Percentiles rank a stretch among this genome's conserved stretches.
These are phyloP conservation scores for Cylloceria caligata DNA, from an alignment of 2,888 invertebrate species.

Conservation along the genomic window DNA sequence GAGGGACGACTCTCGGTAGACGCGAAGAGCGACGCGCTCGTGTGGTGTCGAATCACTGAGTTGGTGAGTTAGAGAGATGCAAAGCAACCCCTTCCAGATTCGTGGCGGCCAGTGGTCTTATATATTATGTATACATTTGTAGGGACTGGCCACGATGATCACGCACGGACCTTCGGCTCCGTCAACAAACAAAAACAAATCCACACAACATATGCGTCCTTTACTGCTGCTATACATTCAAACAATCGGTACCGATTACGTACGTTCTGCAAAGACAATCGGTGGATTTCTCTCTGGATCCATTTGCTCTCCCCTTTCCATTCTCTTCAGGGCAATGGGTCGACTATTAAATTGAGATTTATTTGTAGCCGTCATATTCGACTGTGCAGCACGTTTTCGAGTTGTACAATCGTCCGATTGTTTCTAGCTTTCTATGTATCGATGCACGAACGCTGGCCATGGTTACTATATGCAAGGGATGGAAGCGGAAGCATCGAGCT, in stretches of 20 bases:
- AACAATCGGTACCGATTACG: constrained; percentile 73
- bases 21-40: constrained; percentile 11
- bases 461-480: constrained; percentile 28
- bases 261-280: constrained; percentile 65
- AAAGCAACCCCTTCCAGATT: constrained; percentile 11
- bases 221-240: constrained; percentile 30
- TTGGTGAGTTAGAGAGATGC: background rate
- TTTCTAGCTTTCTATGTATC: constrained; percentile 64
- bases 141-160: constrained; percentile 20
- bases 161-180: constrained; percentile 6
- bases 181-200: constrained; percentile 50
- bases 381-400: constrained; percentile 44
- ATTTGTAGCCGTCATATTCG: constrained; percentile 61
- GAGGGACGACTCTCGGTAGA: background rate
- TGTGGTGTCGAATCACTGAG: constrained; percentile 10
- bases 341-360: constrained; percentile 67
- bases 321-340: constrained; percentile 37
- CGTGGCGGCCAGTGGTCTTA: background rate
- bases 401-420: constrained; percentile 67
- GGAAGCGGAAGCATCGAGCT: constrained; percentile 45
- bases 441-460: constrained; percentile 24
- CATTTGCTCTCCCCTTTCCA: constrained; percentile 40
- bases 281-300: constrained; percentile 30
- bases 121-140: constrained; percentile 15
- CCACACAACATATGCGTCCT: constrained; percentile 64